Evolutionary conservation across 1,140 invertebrate genomes (phyloP), one percentile per base, ranked within the genome.

Genomic region (Caenorhabditis remanei): DNA sequence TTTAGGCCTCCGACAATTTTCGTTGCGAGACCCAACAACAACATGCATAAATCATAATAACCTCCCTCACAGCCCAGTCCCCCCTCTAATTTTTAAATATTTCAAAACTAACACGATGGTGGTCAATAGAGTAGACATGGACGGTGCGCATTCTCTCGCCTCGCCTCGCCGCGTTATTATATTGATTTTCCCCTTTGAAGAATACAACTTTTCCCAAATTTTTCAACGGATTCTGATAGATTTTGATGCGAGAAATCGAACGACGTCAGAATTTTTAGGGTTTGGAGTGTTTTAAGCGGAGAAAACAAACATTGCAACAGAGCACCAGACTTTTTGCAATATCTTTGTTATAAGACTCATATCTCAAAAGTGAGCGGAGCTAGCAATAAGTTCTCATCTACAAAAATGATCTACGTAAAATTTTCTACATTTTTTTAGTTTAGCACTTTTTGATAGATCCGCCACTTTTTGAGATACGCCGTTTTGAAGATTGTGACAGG

Each of bases 41-140:
- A 53, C 50, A 53, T 53, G 9, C 16, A 53, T 53, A 53, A 53
- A 53, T 53, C n/a, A 32, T 63, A 63, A 40, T 32, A 32, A 24
- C 32, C 14, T 19, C 41, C 32, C n/a, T n/a, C n/a, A n/a, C 21
- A 19, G 13, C 9, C 14, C 46, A n/a, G 11, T 16, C 14, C 7
- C 2, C 19, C 40, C 41, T 41, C 24, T 21, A 63, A 32, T 32
- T 50, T 79, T 14, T 14, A 14, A 7, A 48, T 32, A 40, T 46
- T 79, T 79, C 71, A n/a, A 79, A 79, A 79, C 50, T 79, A 79
- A 79, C 71, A 79, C 71, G 53, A 53, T 79, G 71, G n/a, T 79
- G 71, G 71, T 50, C 43, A 79, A 79, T 50, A 46, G 56, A 58
- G 56, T 58, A 63, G 71, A 79, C 71, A 79, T 50, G 46, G 71